Evolutionary conservation across 2,888 invertebrate genomes (phyloP), one percentile per base, ranked within the genome.

Genomic region (Acrocyrtus sp.): DNA sequence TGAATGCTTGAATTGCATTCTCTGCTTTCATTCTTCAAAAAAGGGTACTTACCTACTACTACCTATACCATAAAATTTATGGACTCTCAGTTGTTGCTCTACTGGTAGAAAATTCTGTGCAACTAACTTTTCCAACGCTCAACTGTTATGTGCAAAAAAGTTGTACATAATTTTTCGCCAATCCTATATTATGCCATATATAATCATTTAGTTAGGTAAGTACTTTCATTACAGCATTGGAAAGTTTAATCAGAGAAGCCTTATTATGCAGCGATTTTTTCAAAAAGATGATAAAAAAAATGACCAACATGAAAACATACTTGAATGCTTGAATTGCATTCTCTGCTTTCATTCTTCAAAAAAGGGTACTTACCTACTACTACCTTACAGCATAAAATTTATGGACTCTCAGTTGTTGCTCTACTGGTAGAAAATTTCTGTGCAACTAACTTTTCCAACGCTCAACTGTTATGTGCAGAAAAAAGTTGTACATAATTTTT

Each of bases 31-130:
- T n/a, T n/a, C n/a, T n/a, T n/a, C n/a, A n/a, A n/a, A n/a, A n/a
- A n/a, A n/a, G n/a, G n/a, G n/a, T n/a, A n/a, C n/a, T n/a, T n/a
- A n/a, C n/a, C n/a, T n/a, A n/a, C n/a, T n/a, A n/a, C n/a, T n/a
- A n/a, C n/a, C n/a, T n/a, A n/a, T n/a, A n/a, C n/a, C n/a, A 58
- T 39, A 58, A 58, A 45, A 58, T 58, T 58, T 58, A 58, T 58
- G 58, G 17, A 45, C 27, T 45, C n/a, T 24, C 34, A 21, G 34
- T 53, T n/a, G n/a, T n/a, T n/a, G n/a, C n/a, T n/a, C n/a, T n/a
- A n/a, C n/a, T n/a, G n/a, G n/a, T n/a, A n/a, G n/a, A 53, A 48
- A 22, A 15, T 17, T 48, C 5, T 21, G 10, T 48, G 17, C 26
- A 27, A 6, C 4, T 27, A 53, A 29, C 53, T 12, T 22, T 17